Percentiles rank a stretch among this genome's conserved stretches.
Evolutionary conservation across 2,113 vertebrate genomes (phyloP).

Genomic region (Dendrocopos noguchii): DNA sequence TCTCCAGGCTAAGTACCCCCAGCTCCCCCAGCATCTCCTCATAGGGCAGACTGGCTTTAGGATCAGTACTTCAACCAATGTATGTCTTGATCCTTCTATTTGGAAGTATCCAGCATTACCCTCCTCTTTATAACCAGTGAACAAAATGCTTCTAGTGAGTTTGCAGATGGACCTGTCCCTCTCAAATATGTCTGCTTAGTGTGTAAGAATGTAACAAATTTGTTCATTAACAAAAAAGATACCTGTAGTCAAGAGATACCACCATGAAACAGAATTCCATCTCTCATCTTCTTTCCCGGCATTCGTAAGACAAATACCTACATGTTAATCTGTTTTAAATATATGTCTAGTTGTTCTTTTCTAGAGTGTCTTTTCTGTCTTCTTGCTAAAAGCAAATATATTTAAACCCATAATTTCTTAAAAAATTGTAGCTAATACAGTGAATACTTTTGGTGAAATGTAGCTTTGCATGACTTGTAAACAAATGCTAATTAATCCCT

Average conservation of each 20-base stretch:
- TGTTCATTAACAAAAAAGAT: background rate
- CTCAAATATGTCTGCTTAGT: background rate
- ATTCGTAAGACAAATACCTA: background rate
- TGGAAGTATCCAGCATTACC: background rate
- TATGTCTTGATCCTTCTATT: background rate
- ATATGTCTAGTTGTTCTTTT: background rate
- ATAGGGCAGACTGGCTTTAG: background rate
- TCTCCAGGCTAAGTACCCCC: no score
- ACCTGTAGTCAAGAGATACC: background rate
- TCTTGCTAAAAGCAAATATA: background rate
- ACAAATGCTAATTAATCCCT: background rate
- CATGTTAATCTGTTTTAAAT: background rate
- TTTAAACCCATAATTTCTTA: background rate
- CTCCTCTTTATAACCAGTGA: background rate
- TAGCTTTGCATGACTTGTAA: background rate
- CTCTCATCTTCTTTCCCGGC: background rate
- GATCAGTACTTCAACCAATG: background rate
- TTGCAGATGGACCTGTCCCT: background rate
- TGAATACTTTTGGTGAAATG: background rate
- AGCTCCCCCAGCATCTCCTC: no score
- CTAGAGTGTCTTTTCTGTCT: background rate
- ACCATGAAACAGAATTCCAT: background rate
- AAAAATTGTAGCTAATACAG: background rate
- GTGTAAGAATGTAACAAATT: background rate
- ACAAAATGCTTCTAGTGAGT: background rate